A percentile compares a stretch with the other conserved stretches of the same genome.
Evolutionary conservation across 1,140 invertebrate genomes (phyloP).

Genomic region (Uloborus diversus): DNA sequence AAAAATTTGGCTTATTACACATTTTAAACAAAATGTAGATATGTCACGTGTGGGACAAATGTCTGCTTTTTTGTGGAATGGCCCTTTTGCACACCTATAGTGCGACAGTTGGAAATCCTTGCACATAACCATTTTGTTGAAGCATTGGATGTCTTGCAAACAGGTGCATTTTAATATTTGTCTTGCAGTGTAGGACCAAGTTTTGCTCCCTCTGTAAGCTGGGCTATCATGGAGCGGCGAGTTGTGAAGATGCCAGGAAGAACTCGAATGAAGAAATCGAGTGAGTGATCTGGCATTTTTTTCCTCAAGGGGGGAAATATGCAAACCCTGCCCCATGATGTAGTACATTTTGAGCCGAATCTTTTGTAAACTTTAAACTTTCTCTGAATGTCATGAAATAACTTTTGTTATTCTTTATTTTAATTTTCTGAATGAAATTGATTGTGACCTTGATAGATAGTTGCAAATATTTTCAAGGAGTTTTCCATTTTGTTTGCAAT

Average conservation of each 20-base stretch:
- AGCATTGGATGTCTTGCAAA: too few species aligned
- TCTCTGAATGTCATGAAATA: background rate
- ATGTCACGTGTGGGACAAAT: too few species aligned
- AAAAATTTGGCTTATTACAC: too few species aligned
- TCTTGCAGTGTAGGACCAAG: conserved; percentile 52
- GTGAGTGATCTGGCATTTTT: conserved; percentile 36
- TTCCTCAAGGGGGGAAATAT: too few species aligned
- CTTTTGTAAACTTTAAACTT: background rate
- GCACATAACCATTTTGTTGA: too few species aligned
- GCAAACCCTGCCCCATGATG: too few species aligned
- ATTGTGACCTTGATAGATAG: background rate
- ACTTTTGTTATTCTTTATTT: background rate
- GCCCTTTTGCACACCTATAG: too few species aligned
- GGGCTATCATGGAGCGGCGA: conserved; percentile 47
- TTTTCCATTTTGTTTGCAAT: too few species aligned
- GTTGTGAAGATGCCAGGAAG: conserved; percentile 54
- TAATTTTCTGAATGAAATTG: background rate
- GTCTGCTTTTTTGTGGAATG: too few species aligned
- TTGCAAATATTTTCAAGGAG: too few species aligned
- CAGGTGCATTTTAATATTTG: background rate
- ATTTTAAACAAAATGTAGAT: too few species aligned
- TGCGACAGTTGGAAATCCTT: too few species aligned
- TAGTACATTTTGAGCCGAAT: background rate
- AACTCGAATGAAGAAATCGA: conserved; percentile 37
- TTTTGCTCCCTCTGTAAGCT: conserved; percentile 59